Percentiles rank a stretch among this genome's conserved stretches.
These are phyloP conservation scores for Drosophila merina DNA, from an alignment of 2,888 invertebrate species.

Conservation along the genomic window DNA sequence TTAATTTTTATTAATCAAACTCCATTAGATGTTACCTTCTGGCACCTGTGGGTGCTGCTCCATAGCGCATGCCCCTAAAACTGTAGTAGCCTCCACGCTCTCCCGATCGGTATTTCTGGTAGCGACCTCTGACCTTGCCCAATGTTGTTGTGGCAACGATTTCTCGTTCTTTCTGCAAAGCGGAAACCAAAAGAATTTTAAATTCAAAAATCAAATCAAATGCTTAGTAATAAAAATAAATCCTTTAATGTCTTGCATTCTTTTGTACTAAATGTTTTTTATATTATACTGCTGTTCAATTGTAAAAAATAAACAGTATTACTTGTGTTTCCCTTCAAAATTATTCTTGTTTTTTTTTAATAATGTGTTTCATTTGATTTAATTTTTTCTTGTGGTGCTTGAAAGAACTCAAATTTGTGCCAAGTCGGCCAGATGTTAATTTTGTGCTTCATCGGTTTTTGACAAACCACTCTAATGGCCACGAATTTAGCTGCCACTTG, in stretches of 20 bases:
- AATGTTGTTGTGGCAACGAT: constrained; percentile 80
- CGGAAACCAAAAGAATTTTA: neutral
- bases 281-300: too few species aligned
- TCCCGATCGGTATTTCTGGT: constrained; percentile 82
- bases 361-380: neutral
- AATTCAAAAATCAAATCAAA: neutral
- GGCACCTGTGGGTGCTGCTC: constrained; percentile 80
- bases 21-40: constrained; percentile 65
- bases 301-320: too few species aligned
- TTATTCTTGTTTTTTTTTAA: neutral
- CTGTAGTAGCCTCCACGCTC: constrained; percentile 83
- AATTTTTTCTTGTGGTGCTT: neutral
- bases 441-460: constrained; percentile 15
- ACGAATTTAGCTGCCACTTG: constrained; percentile 29
- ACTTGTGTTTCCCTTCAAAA: too few species aligned
- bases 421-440: neutral
- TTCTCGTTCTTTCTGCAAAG: constrained; percentile 81
- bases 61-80: constrained; percentile 84
- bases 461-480: constrained; percentile 31
- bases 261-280: too few species aligned
- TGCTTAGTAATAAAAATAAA: too few species aligned
- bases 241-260: too few species aligned
- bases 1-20: fast-evolving
- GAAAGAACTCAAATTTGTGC: neutral
- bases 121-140: constrained; percentile 82